Evolutionary conservation across 2,797 vertebrate genomes (phyloP).

Genomic region (Pagetopsis macropterus): DNA sequence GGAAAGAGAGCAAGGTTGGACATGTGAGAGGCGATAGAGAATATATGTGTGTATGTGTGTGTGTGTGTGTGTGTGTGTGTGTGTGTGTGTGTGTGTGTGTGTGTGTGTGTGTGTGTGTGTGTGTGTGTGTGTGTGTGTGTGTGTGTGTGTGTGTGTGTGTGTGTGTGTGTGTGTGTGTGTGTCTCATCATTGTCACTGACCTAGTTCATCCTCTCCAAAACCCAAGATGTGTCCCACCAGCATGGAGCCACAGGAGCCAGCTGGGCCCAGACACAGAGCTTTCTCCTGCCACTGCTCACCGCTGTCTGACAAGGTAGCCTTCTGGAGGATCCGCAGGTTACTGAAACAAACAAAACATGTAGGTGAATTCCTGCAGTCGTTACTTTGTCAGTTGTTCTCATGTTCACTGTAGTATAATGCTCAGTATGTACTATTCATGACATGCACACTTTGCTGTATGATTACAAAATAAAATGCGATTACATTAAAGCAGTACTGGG

Average conservation of each 20-base stretch:
- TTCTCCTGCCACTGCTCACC: constrained; percentile 94
- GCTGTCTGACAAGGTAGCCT: constrained; percentile 80
- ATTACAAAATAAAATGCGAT: no score
- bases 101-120: background rate
- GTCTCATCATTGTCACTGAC: constrained; percentile 72
- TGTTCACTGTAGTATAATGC: background rate
- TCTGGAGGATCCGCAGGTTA: constrained; percentile 96
- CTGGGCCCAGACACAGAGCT: constrained; percentile 91
- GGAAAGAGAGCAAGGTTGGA: background rate
- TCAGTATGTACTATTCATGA: background rate
- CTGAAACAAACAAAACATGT: constrained; percentile 74
- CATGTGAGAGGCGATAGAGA: constrained; percentile 1
- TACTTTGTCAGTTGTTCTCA: constrained; percentile 1
- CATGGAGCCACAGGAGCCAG: constrained; percentile 88
- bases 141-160: background rate
- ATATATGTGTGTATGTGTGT: background rate
- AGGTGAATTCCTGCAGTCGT: background rate
- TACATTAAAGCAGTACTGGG: background rate
- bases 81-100: background rate
- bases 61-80: background rate
- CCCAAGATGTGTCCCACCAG: constrained; percentile 93
- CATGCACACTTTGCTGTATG: background rate
- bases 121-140: background rate
- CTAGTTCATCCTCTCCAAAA: constrained; percentile 98
- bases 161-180: background rate